Percentiles rank a stretch among this genome's conserved stretches.
These are phyloP conservation scores for Emys orbicularis DNA, from an alignment of 2,797 vertebrate species.

Conservation along the genomic window DNA sequence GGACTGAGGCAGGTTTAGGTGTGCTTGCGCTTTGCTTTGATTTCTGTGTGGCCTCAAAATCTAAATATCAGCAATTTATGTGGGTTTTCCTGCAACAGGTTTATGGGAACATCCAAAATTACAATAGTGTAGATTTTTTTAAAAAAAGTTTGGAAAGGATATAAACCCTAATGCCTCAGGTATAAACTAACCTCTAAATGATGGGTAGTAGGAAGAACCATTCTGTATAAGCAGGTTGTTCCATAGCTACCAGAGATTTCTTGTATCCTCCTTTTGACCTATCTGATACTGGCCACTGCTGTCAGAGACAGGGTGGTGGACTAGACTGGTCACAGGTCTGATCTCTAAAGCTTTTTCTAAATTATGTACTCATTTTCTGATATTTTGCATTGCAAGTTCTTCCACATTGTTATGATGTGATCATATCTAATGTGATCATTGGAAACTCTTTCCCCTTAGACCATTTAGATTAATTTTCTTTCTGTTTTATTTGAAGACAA, in stretches of 20 bases:
- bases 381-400: rapidly evolving
- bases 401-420: not conserved
- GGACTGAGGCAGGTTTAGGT: no score
- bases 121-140: not conserved
- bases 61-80: rapidly evolving
- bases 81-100: rapidly evolving
- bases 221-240: not conserved
- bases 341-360: not conserved
- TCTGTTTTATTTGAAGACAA: not conserved
- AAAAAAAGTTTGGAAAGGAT: not conserved
- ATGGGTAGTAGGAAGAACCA: not conserved
- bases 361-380: rapidly evolving
- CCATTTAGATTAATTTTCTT: not conserved
- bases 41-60: not conserved
- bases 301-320: rapidly evolving
- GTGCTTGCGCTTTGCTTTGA: not conserved
- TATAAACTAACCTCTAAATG: not conserved
- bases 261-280: not conserved
- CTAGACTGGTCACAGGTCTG: not conserved
- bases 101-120: not conserved
- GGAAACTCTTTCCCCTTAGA: not conserved
- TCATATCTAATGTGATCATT: rapidly evolving
- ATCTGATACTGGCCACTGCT: not conserved
- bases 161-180: not conserved
- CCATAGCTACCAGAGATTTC: not conserved